Base-by-base conservation (phyloP, 1,140 invertebrate genomes). In the Arctopsyche grandis region DNA sequence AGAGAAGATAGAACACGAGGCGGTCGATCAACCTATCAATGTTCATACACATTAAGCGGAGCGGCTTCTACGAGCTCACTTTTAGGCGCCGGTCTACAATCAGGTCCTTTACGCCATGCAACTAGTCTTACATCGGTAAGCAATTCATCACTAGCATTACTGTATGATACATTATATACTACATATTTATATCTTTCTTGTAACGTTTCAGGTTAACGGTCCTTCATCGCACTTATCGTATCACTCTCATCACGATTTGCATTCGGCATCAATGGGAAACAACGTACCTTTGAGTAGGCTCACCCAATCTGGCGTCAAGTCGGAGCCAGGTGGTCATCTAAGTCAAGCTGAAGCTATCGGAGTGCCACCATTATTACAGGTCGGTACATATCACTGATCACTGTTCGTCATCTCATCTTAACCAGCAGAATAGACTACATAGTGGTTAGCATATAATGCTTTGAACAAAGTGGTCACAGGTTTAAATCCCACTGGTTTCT, bases 21-120 rank as follows among this genome's bases (percentile, higher is more conserved):
- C 74, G 98, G 98, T 22, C 91, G 98, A 77, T 98, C 96, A 81
- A 98, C 96, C 12, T 99, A 99, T 86, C 96, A 97, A 84, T 97
- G 96, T 86, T 96, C 95, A 43, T 97, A 97, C 84, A 94, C 95
- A 16, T 86, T 97, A 77, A 94, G 94, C 63, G 92, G 93, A 70
- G 93, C 87, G 79, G 92, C 90, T 86, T 90, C 85, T 79, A 88
- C 86, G 26, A 87, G 86, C 83, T 87, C 89, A 79, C 83, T 89
- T 69, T 86, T 87, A 60, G 87, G 85, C 12, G 87, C 87, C 86
- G 80, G 83, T 84, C 69, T 80, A 85, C 83, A 86, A 80, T 84
- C 83, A 69, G 85, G 86, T 16, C 77, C 86, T 46, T 85, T 86
- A 79, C 85, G 87, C 0, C 87, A 89, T 84, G 87, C 87, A 14